Evolutionary conservation across 2,113 vertebrate species (phyloP).

Genomic region (Coracopsis vasa): DNA sequence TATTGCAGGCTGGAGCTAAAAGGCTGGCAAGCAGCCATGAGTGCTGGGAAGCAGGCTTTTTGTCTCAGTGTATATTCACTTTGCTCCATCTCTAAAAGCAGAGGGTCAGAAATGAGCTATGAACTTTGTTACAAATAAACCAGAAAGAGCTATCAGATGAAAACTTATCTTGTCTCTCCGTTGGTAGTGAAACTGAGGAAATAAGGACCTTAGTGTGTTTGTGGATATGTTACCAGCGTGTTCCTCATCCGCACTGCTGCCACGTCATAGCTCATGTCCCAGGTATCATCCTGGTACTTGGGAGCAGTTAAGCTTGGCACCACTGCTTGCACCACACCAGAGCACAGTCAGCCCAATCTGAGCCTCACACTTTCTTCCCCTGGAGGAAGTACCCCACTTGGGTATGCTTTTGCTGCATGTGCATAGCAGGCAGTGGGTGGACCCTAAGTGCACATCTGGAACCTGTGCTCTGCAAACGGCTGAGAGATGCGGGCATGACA

Average conservation of each 20-base stretch:
- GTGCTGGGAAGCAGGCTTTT: background rate
- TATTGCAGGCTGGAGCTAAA: background rate
- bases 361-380: background rate
- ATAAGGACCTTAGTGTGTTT: background rate
- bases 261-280: no score
- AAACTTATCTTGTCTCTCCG: background rate
- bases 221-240: background rate
- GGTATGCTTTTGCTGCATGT: fast-evolving
- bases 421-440: fast-evolving
- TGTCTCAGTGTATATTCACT: background rate
- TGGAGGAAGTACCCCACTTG: background rate
- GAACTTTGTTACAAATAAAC: background rate
- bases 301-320: background rate
- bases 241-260: fast-evolving
- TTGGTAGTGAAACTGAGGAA: background rate
- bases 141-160: background rate
- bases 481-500: background rate
- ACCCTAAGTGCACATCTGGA: background rate
- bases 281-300: background rate
- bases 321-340: fast-evolving
- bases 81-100: background rate
- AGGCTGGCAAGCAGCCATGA: background rate
- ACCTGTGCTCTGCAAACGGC: background rate
- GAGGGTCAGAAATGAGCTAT: background rate
- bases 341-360: background rate